These are phyloP conservation scores for Willowsia nigromaculata DNA, from an alignment of 2,888 invertebrate genomes.

Conservation along the genomic window DNA sequence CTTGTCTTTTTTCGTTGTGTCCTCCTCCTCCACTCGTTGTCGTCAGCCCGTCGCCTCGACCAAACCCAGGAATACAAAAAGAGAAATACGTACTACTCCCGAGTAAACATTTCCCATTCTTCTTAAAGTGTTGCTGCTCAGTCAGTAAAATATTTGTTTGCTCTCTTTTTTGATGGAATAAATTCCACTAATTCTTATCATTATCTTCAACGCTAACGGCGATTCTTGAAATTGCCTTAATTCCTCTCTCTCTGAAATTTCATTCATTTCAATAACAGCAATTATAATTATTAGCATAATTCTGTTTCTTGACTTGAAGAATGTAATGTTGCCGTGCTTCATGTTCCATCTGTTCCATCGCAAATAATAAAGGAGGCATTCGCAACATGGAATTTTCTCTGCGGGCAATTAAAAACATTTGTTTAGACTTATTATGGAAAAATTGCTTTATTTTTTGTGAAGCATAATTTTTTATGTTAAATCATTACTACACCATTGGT, in stretches of 20 bases:
- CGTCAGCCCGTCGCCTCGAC: slow-evolving; percentile 20
- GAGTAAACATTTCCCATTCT: background rate
- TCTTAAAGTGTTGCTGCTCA: background rate
- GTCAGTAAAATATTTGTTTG: background rate
- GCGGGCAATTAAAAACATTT: background rate
- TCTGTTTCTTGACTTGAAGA: no score
- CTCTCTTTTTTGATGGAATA: background rate
- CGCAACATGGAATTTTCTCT: background rate
- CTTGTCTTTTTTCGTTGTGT: slow-evolving; percentile 34
- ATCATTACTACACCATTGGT: background rate
- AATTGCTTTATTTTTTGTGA: background rate
- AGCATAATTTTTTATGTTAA: background rate
- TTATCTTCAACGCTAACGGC: background rate
- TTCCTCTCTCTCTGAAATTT: no score
- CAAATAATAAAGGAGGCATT: background rate
- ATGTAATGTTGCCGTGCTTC: no score
- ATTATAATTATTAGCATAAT: background rate
- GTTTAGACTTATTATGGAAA: background rate
- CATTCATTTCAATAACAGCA: background rate
- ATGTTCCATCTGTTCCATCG: background rate
- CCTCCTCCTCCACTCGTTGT: slow-evolving; percentile 9
- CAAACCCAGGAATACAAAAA: background rate
- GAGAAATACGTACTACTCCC: background rate
- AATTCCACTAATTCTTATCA: background rate
- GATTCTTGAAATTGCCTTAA: background rate